Conservation (phyloP, 2,113 vertebrate genomes). For the Castor canadensis region DNA sequence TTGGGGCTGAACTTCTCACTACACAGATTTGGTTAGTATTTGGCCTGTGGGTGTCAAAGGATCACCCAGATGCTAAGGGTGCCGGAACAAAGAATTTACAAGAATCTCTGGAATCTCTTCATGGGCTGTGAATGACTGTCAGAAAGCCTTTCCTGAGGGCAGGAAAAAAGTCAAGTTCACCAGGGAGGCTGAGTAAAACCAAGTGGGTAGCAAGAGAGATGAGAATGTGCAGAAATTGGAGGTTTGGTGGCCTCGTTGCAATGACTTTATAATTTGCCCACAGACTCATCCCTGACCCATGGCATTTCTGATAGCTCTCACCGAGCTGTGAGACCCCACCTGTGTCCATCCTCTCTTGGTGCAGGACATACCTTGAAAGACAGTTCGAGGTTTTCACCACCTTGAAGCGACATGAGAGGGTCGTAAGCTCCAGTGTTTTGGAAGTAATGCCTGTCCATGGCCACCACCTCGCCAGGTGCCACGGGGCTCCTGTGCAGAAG, state of each 20-base stretch:
- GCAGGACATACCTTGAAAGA: constrained; percentile 89
- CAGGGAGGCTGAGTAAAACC: background rate
- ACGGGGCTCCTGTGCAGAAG: constrained; percentile 87
- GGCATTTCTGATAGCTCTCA: background rate
- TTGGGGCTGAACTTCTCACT: background rate
- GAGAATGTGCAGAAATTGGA: rapidly evolving
- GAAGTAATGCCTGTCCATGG: constrained; percentile 91
- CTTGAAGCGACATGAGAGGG: constrained; percentile 87
- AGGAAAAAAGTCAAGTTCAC: background rate
- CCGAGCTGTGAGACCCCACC: background rate
- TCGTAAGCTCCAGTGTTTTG: constrained; percentile 92
- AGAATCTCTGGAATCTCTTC: background rate
- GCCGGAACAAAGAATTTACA: background rate
- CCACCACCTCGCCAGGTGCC: constrained; percentile 88
- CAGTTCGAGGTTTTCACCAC: constrained; percentile 91
- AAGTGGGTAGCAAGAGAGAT: background rate
- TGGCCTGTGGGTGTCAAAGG: background rate
- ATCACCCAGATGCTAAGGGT: background rate
- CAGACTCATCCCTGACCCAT: background rate
- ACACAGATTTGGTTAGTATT: background rate
- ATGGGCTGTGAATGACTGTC: background rate
- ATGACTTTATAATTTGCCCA: background rate
- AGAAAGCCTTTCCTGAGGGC: background rate
- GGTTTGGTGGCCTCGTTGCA: rapidly evolving
- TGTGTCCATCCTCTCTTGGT: background rate